Evolutionary conservation across 2,888 invertebrate genomes (phyloP), one percentile per base, ranked within the genome.

Genomic region (Caenorhabditis sinica): DNA sequence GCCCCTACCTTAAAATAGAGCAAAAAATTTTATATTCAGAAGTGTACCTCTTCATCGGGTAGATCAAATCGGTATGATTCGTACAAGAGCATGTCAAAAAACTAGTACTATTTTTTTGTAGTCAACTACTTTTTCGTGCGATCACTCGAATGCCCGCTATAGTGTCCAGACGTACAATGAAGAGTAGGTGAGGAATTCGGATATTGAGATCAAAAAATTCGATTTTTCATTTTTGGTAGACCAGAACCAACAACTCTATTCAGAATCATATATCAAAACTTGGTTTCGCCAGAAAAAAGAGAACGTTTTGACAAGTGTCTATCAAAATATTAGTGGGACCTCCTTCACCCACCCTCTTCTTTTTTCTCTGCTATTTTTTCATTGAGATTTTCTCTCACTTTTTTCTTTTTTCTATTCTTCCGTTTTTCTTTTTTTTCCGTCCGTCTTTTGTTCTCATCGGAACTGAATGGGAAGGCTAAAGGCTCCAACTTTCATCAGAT

Each of bases 291-390:
- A 60, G 51, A 75, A 74, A 76, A 58, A 68, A 30, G 63, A 53
- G 68, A 63, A 79, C 63, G 56, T 69, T 77, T 83, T 83, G 83
- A 83, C 77, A 69, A 79, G 77, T 79, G 83, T 69, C 83, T 79
- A 83, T 83, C 83, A 83, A 83, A 83, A 82, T 76, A 82, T 82
- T 82, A 82, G 82, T 76, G 76, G 76, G 60, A 63, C 65, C 75
- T 15, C 43, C 36, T n/a, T 28, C 30, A 53, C 60, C 36, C 51
- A n/a, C 49, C 49, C 9, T 49, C 60, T 28, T n/a, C 43, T 30
- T 79, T 61, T 49, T 61, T 49, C 40, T 40, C 40, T 40, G 13
- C 40, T 6, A 6, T 6, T 36, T 58, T 68, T 68, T 51, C 25
- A 43, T 68, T 30, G 66, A 49, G 49, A 49, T 49, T 63, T 33